Conservation (phyloP, 2,113 vertebrate genomes). For the Anhinga anhinga region DNA sequence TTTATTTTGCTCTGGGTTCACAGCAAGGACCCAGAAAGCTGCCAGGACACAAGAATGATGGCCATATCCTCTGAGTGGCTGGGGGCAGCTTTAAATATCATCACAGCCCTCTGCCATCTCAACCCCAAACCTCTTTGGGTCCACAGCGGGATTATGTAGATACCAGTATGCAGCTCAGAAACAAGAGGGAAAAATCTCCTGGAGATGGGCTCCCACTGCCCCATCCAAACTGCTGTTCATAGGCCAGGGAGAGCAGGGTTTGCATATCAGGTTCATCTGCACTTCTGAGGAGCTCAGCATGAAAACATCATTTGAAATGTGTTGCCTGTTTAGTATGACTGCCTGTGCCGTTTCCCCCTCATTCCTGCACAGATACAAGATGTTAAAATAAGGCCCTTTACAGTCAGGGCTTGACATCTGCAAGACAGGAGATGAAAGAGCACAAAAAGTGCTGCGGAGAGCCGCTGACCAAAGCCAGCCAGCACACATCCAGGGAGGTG, state of each 20-base stretch:
- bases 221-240: background rate
- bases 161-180: background rate
- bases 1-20: constrained; percentile 18
- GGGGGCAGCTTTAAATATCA: background rate
- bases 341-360: background rate
- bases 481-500: rapidly evolving
- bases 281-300: background rate
- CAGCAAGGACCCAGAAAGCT: background rate
- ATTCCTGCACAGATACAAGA: background rate
- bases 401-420: background rate
- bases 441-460: background rate
- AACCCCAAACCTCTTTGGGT: background rate
- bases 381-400: background rate
- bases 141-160: background rate
- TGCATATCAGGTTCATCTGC: background rate
- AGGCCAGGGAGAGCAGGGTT: background rate
- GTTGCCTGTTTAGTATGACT: background rate
- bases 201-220: background rate
- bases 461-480: background rate
- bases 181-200: background rate
- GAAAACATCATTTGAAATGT: background rate
- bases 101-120: background rate
- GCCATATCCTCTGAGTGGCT: background rate
- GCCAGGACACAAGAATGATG: background rate
- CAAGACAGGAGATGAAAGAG: background rate